These are phyloP conservation scores for Bilobella aurantiaca DNA, from an alignment of 1,140 invertebrate genomes.

Conservation along the genomic window DNA sequence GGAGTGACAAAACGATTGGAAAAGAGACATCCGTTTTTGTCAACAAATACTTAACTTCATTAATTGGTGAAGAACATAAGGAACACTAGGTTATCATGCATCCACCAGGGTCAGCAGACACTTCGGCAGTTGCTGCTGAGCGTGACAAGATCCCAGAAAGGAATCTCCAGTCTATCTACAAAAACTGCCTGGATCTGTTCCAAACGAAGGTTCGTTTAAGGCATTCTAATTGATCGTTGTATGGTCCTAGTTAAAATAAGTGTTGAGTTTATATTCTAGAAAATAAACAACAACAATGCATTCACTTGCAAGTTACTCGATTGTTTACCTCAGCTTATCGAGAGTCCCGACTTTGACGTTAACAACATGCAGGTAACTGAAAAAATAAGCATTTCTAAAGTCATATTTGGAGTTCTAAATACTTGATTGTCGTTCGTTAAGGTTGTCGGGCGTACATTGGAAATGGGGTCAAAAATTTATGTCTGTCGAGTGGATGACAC, in stretches of 20 bases:
- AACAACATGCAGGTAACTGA: conserved; percentile 10
- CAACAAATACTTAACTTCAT: too few species aligned
- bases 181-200: neutral
- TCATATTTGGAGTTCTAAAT: neutral
- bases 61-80: too few species aligned
- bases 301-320: neutral
- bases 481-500: conserved; percentile 29
- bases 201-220: neutral
- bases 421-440: neutral
- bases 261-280: neutral
- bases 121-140: neutral
- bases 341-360: neutral
- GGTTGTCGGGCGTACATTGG: conserved; percentile 23
- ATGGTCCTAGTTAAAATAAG: neutral
- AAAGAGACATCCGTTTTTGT: too few species aligned
- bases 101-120: neutral
- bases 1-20: too few species aligned
- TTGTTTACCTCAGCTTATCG: neutral
- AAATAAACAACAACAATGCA: neutral
- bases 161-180: neutral
- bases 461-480: conserved; percentile 30
- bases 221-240: neutral
- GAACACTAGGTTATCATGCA: too few species aligned
- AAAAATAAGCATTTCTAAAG: neutral
- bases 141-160: neutral